Percentiles rank a stretch among this genome's conserved stretches.
phyloP scores from a whole-genome alignment of 2,113 vertebrate species.

The Carassius gibelio region DNA sequence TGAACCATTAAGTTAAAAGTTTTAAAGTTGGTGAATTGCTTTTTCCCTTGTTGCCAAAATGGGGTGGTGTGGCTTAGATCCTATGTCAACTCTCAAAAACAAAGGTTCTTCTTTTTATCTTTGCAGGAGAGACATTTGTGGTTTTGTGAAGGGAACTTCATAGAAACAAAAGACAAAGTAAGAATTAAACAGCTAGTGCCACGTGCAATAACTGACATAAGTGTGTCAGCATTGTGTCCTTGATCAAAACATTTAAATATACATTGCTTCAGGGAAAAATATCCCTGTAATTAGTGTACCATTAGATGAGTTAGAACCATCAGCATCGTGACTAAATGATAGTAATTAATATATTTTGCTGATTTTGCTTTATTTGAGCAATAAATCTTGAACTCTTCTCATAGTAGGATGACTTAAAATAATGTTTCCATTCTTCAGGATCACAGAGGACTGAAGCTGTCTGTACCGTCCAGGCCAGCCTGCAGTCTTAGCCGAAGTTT shows the following conservation, averaged over 20 bases:
- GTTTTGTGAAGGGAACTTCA: background rate
- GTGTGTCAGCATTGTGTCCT: background rate
- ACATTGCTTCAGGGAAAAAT: background rate
- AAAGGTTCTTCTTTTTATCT: background rate
- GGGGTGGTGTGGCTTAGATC: background rate
- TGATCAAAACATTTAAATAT: background rate
- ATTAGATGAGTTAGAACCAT: background rate
- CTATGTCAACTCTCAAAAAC: no score
- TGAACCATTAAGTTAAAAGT: background rate
- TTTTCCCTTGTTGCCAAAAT: background rate
- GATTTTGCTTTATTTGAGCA: background rate
- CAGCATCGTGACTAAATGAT: background rate
- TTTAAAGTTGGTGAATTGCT: background rate
- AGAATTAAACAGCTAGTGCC: background rate
- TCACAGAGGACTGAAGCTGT: background rate
- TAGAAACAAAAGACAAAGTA: background rate
- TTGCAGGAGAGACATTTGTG: background rate
- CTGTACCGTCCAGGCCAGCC: conserved; percentile 10
- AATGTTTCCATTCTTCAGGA: background rate
- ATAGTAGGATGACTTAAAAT: background rate
- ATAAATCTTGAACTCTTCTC: background rate
- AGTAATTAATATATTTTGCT: background rate
- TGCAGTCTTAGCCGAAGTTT: conserved; percentile 8
- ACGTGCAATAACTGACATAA: background rate
- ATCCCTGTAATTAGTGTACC: background rate